A percentile compares a stretch with the other conserved stretches of the same genome.
phyloP scores from a whole-genome alignment of 2,113 vertebrate genomes.

The Microcebus murinus region DNA sequence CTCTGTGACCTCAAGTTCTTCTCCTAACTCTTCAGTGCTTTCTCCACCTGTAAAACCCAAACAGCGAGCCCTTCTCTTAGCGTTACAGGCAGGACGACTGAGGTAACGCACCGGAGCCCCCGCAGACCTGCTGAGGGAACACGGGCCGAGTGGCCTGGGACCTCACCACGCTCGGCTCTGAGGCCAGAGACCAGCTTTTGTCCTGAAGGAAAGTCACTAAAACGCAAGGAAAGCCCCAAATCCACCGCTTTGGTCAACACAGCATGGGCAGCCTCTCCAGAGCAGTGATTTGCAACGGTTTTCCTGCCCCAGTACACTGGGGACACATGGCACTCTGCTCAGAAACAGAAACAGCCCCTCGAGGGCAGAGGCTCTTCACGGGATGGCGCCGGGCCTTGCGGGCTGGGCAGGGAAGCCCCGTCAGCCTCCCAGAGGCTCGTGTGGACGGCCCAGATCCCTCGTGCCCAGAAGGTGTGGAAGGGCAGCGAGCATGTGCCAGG shows the following conservation, averaged over 20 bases:
- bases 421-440: background rate
- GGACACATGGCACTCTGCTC: too few species aligned
- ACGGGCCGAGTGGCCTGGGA: background rate
- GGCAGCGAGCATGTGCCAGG: background rate
- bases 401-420: background rate
- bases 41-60: background rate
- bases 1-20: background rate
- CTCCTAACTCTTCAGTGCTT: background rate
- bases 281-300: too few species aligned
- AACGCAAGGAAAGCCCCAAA: background rate
- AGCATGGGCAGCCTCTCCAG: background rate
- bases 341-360: background rate
- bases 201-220: background rate
- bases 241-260: accelerated
- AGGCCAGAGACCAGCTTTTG: background rate
- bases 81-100: background rate
- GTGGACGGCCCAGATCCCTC: background rate
- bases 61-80: background rate
- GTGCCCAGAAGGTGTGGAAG: background rate
- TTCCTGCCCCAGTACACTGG: accelerated
- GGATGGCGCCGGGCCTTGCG: too few species aligned
- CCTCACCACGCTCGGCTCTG: background rate
- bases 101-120: accelerated
- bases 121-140: too few species aligned
- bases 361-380: background rate